Base-by-base conservation (phyloP, 1,140 invertebrate species). In the Cotesia typhae region DNA sequence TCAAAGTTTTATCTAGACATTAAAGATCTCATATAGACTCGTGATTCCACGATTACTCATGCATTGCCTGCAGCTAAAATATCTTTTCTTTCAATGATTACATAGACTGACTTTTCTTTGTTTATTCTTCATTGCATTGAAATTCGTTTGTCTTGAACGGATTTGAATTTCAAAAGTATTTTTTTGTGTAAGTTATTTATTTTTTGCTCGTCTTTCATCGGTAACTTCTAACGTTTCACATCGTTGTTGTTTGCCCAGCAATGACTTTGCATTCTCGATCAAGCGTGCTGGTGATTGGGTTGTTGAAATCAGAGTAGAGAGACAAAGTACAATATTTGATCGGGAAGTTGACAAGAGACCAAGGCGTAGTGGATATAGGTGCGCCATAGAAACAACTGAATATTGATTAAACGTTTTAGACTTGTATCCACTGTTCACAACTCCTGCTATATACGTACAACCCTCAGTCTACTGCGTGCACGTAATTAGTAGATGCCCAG, bases 401-500 rank as follows among this genome's bases (percentile, higher is more conserved):
- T 81, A 82, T 82, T 77, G 81, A 82, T 82, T 82, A 80, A 82
- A 81, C 77, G 72, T 17, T 77, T 36, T 75, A 60, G 69, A 57
- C 73, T 69, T 74, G 73, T 73, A 69, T 70, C 35, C n/a, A 7
- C 36, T 53, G 60, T 35, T 69, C 60, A 67, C 70, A 37, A 35
- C 60, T 51, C 47, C 70, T 63, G 28, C 55, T 66, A 38, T 64
- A 57, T 47, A 47, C 41, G 10, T 61, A 59, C 55, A 51, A 17
- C 20, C n/a, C 47, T 37, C 14, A 20, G n/a, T 37, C 41, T 63
- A 74, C 80, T 77, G 77, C 80, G 79, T 81, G 80, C 80, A 75
- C 74, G 72, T 81, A 82, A 82, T 82, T 82, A 82, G 77, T 81
- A 79, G 81, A 81, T 80, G 80, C 79, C 80, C 75, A 78, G 74